Conservation (phyloP, 2,113 vertebrate species). For the Hippocampus zosterae region DNA sequence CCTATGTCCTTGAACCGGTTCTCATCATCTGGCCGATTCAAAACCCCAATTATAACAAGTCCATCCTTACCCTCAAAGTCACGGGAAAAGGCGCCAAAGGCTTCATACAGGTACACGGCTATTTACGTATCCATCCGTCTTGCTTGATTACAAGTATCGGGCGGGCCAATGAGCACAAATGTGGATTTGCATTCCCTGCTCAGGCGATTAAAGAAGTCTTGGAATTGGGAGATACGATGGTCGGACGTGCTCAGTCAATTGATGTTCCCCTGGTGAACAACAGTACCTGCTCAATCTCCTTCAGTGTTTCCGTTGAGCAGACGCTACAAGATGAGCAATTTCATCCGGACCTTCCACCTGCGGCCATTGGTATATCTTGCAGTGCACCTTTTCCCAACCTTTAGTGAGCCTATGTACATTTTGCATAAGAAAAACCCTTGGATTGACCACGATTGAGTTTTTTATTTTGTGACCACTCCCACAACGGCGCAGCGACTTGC, state of each 20-base stretch:
- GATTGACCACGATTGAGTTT: too few species aligned
- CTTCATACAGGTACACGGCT: constrained; percentile 64
- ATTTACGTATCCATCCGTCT: constrained; percentile 4
- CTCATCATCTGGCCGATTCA: constrained; percentile 72
- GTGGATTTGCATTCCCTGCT: background rate
- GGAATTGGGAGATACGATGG: constrained; percentile 77
- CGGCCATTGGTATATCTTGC: constrained; percentile 22
- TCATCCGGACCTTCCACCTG: constrained; percentile 19
- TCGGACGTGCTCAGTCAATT: constrained; percentile 71
- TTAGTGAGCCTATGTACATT: background rate
- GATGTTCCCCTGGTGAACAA: constrained; percentile 78
- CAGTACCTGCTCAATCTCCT: constrained; percentile 77
- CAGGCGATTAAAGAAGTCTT: constrained; percentile 74
- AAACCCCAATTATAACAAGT: constrained; percentile 51
- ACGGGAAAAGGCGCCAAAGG: constrained; percentile 72
- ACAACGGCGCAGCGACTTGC: too few species aligned
- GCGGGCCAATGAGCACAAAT: background rate
- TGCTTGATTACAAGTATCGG: background rate
- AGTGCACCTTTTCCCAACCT: background rate
- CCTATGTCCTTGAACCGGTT: constrained; percentile 71
- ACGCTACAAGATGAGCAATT: constrained; percentile 42
- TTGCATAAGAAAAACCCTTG: background rate
- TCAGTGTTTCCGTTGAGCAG: constrained; percentile 77
- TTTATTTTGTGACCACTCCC: too few species aligned
- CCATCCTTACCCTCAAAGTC: constrained; percentile 68